Evolutionary conservation across 2,888 invertebrate species (phyloP).

Genomic region (Petrolisthes cinctipes): DNA sequence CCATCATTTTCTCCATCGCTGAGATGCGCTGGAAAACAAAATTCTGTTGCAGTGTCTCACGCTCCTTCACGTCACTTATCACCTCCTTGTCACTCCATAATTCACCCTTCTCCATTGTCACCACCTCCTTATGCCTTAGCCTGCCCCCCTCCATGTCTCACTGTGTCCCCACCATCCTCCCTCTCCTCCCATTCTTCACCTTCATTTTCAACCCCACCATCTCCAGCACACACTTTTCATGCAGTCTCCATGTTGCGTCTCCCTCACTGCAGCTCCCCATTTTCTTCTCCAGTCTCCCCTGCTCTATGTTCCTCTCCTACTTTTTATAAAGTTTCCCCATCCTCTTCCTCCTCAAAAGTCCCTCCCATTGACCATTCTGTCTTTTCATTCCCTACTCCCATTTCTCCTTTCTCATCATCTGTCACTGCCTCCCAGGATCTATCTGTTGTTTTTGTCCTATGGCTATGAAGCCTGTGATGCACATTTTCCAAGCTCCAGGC

Average conservation of each 20-base stretch:
- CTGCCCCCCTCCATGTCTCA: not conserved
- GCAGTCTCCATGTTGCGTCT: no score
- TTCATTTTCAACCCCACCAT: not conserved
- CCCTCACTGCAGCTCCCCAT: not conserved
- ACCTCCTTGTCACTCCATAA: not conserved
- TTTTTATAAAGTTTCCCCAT: no score
- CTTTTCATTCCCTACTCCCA: constrained; percentile 7
- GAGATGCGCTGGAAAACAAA: no score
- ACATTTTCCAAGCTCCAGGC: no score
- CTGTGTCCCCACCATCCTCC: not conserved
- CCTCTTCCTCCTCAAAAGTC: not conserved
- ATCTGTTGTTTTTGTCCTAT: not conserved
- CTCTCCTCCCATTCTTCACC: not conserved
- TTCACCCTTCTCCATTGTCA: not conserved
- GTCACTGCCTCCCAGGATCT: not conserved
- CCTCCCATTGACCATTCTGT: not conserved
- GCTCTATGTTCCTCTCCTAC: not conserved
- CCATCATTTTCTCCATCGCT: not conserved
- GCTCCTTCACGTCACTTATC: not conserved
- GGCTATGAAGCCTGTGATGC: no score
- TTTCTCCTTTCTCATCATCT: not conserved
- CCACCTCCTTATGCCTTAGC: not conserved
- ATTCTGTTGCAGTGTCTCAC: not conserved
- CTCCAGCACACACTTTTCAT: no score
- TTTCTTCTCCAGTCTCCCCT: no score